Base-by-base conservation (phyloP, 2,888 invertebrate species). In the Amblyjoppa proteus region DNA sequence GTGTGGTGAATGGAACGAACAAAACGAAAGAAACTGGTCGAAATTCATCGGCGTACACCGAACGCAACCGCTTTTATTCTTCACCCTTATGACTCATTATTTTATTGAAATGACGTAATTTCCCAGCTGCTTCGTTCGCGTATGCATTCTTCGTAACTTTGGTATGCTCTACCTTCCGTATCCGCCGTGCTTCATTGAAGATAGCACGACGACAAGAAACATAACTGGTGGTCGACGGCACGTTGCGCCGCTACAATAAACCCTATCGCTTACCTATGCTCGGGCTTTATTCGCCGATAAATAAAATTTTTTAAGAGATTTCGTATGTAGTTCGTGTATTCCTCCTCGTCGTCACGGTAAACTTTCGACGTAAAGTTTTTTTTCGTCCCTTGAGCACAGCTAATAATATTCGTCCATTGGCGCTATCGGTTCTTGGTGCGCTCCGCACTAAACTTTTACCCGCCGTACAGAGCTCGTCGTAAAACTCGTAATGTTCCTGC, bases 71-170 rank as follows among this genome's bases (percentile, higher is more conserved):
- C 70, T 20, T 34, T 70, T 34, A 64, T 70, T 71, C 68, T 49
- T 70, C 49, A 79, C 61, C 51, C 51, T 79, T 71, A 61, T 51
- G 61, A 34, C 34, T 79, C 70, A 71, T 79, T 79, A 70, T 61
- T 79, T 79, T 64, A 71, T 51, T 51, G 13, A 11, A 71, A 71
- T 61, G 49, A 64, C 61, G 25, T 38, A 25, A 64, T 70, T 70
- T 78, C 13, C 20, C 20, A 3, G 31, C 28, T 28, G 53, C 34
- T 76, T 41, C 53, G 31, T 6, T 53, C 56, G 5, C 20, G 6
- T 16, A 13, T 53, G 7, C 2, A 20, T 68, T 38, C 25, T 53
- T 53, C n/a, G 25, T 51, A 13, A 3, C 9, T 20, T 16, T 41
- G 3, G 3, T 31, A 31, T 61, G 53, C 53, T 7, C n/a, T 49